Conservation (phyloP, 1,140 invertebrate genomes). For the Lucilia sericata region DNA sequence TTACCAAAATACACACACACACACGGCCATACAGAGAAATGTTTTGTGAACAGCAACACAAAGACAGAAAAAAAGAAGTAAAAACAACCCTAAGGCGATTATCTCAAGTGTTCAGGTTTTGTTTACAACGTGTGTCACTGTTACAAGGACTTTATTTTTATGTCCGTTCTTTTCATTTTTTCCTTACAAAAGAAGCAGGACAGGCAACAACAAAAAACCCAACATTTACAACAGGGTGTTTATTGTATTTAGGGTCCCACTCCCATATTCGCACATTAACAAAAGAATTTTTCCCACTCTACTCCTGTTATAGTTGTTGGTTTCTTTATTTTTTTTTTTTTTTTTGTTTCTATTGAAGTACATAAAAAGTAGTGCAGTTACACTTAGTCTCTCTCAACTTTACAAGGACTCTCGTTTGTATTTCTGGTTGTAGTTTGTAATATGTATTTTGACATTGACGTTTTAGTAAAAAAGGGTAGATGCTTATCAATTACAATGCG, state of each 20-base stretch:
- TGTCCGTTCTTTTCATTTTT: not conserved
- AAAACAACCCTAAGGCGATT: slow-evolving; percentile 65
- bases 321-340: not conserved
- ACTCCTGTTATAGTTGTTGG: not conserved
- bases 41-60: not conserved
- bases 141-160: slow-evolving; percentile 43
- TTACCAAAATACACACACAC: slow-evolving; percentile 46
- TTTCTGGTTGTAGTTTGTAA: too few relatives aligned
- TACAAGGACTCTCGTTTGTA: not conserved
- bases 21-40: not conserved
- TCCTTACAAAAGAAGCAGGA: not conserved
- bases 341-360: not conserved
- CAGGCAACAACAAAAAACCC: not conserved
- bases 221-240: slow-evolving; percentile 17
- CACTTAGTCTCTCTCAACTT: not conserved
- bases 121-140: slow-evolving; percentile 44
- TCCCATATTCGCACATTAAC: slow-evolving; percentile 14
- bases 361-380: not conserved
- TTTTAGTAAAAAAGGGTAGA: slow-evolving; percentile 50
- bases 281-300: not conserved
- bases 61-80: not conserved
- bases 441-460: not conserved
- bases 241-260: slow-evolving; percentile 18
- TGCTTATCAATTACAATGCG: slow-evolving; percentile 66
- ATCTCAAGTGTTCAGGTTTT: slow-evolving; percentile 60